Percentiles rank a stretch among this genome's conserved stretches.
Evolutionary conservation across 2,113 vertebrate genomes (phyloP).

Genomic region (Sinocyclocheilus rhinocerous): DNA sequence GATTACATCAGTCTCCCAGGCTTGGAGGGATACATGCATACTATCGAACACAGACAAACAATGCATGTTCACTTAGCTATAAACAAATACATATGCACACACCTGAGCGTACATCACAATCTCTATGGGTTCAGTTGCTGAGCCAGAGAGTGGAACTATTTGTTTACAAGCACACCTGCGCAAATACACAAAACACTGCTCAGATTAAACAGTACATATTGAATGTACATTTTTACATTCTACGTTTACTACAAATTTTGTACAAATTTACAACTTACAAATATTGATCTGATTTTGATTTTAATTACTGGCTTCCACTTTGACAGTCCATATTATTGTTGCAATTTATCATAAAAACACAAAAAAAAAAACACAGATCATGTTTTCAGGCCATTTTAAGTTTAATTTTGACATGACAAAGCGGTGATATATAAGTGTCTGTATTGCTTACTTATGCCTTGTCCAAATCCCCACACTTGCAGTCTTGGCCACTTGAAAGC

Average conservation of each 20-base stretch:
- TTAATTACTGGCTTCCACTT: not conserved
- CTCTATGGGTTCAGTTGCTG: not conserved
- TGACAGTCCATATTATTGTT: not conserved
- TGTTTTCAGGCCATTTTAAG: too few species aligned
- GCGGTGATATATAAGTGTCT: too few species aligned
- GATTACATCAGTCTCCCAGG: not conserved
- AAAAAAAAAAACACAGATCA: too few species aligned
- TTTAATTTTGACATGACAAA: too few species aligned
- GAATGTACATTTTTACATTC: not conserved
- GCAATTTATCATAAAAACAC: too few species aligned
- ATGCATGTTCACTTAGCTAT: not conserved
- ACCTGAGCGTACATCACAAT: slow-evolving; percentile 27
- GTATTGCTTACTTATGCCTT: too few species aligned
- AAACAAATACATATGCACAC: slow-evolving; percentile 26
- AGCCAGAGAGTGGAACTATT: not conserved
- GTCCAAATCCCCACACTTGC: too few species aligned
- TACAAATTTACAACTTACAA: not conserved
- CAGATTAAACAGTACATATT: not conserved
- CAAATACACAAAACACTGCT: slow-evolving; percentile 7
- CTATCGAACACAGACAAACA: not conserved
- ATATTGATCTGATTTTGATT: not conserved
- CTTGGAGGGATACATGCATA: not conserved
- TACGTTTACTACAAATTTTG: too few species aligned
- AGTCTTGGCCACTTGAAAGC: too few species aligned
- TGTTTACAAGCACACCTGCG: not conserved